phyloP scores from a whole-genome alignment of 2,797 vertebrate species.

The Carcharodon carcharias region DNA sequence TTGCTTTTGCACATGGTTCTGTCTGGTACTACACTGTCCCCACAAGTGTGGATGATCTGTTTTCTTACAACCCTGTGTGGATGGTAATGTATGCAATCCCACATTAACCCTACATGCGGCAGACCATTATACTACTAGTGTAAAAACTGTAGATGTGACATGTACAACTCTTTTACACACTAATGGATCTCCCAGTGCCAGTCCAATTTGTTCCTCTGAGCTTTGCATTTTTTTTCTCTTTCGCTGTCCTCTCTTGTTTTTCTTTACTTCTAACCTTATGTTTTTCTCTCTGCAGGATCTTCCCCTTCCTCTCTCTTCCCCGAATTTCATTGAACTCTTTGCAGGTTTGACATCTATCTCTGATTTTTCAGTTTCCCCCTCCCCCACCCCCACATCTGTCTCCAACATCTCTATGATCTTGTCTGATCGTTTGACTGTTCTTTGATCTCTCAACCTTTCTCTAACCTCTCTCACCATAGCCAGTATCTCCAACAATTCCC shows the following conservation, averaged over 20 bases:
- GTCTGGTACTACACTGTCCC: too few relatives aligned
- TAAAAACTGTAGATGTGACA: neutral
- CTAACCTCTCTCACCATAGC: neutral
- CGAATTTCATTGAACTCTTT: too few relatives aligned
- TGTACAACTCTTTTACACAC: neutral
- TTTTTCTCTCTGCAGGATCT: neutral
- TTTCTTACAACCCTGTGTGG: too few relatives aligned
- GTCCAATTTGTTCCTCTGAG: neutral
- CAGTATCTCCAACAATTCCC: neutral
- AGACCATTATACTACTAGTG: too few relatives aligned
- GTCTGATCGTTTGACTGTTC: neutral
- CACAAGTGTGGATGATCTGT: too few relatives aligned
- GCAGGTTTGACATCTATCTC: neutral
- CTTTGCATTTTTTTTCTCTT: neutral
- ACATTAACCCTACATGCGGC: too few relatives aligned
- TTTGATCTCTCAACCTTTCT: neutral
- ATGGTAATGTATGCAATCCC: too few relatives aligned
- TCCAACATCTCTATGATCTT: neutral
- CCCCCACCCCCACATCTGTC: neutral
- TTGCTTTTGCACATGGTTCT: too few relatives aligned
- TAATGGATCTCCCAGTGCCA: neutral
- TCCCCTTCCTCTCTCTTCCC: neutral
- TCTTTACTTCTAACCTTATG: neutral
- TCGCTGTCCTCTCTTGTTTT: neutral
- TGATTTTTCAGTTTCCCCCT: neutral